Evolutionary conservation across 2,113 vertebrate species (phyloP).

Genomic region (Otis tarda): DNA sequence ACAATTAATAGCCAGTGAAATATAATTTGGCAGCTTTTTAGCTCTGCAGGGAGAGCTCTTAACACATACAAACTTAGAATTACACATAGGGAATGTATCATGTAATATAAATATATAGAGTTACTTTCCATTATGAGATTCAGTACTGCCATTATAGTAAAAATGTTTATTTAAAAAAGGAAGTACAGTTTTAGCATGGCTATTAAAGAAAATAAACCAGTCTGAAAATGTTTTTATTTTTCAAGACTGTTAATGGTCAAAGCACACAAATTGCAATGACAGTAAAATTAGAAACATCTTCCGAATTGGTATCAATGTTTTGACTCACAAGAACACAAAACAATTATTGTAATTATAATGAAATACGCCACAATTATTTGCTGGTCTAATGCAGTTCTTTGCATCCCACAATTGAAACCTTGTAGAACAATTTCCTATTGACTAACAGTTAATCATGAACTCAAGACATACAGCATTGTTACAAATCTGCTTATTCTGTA

Average conservation of each 20-base stretch:
- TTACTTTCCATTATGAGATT: slow-evolving; percentile 58
- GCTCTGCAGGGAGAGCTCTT: slow-evolving; percentile 73
- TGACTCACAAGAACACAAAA: slow-evolving; percentile 25
- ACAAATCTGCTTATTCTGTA: not conserved
- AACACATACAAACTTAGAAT: slow-evolving; percentile 43
- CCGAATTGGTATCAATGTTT: not conserved
- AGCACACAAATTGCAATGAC: not conserved
- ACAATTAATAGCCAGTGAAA: slow-evolving; percentile 59
- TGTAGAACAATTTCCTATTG: not conserved
- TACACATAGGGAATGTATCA: slow-evolving; percentile 18
- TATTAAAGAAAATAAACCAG: slow-evolving; percentile 44
- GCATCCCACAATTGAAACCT: not conserved
- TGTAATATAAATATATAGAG: slow-evolving; percentile 57
- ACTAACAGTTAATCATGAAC: not conserved
- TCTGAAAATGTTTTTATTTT: slow-evolving; percentile 55
- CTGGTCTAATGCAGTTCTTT: not conserved
- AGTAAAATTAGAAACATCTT: slow-evolving; percentile 20
- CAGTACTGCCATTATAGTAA: slow-evolving; percentile 30
- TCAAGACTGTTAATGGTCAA: slow-evolving; percentile 25
- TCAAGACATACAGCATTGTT: not conserved
- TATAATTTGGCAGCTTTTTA: slow-evolving; percentile 61
- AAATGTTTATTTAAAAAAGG: slow-evolving; percentile 57
- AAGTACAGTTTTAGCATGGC: slow-evolving; percentile 13
- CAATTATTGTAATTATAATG: not conserved
- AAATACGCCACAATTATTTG: not conserved